Evolutionary conservation across 2,797 vertebrate genomes (phyloP).

Genomic region (Paguma larvata): DNA sequence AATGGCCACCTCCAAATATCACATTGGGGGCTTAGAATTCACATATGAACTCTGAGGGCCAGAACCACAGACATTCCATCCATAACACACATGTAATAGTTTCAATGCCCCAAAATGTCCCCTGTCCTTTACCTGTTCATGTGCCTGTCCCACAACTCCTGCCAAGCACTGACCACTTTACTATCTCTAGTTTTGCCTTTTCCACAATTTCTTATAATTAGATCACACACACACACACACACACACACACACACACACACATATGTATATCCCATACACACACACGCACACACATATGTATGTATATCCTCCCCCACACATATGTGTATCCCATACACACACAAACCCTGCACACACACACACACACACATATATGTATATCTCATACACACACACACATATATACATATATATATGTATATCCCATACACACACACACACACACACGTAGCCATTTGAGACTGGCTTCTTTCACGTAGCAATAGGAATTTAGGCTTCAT

Average conservation of each 20-base stretch:
- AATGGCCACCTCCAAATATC: neutral
- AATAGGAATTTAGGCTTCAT: neutral
- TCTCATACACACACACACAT: no score
- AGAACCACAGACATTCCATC: neutral
- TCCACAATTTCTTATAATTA: neutral
- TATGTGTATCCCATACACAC: no score
- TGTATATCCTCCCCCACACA: no score
- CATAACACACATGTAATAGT: neutral
- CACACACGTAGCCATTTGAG: neutral
- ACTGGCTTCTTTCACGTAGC: neutral
- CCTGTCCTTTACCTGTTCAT: neutral
- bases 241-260: no score
- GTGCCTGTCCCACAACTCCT: neutral
- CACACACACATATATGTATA: no score
- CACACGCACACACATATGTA: fast-evolving
- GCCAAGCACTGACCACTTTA: neutral
- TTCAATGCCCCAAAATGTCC: neutral
- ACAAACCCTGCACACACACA: no score
- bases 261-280: no score
- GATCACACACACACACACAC: no score
- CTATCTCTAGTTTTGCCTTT: neutral
- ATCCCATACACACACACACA: no score
- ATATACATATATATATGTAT: fast-evolving
- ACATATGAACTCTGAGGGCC: neutral
- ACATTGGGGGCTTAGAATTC: neutral